Evolutionary conservation across 2,113 vertebrate genomes (phyloP), one percentile per base, ranked within the genome.

Genomic region (Anthoscopus minutus): DNA sequence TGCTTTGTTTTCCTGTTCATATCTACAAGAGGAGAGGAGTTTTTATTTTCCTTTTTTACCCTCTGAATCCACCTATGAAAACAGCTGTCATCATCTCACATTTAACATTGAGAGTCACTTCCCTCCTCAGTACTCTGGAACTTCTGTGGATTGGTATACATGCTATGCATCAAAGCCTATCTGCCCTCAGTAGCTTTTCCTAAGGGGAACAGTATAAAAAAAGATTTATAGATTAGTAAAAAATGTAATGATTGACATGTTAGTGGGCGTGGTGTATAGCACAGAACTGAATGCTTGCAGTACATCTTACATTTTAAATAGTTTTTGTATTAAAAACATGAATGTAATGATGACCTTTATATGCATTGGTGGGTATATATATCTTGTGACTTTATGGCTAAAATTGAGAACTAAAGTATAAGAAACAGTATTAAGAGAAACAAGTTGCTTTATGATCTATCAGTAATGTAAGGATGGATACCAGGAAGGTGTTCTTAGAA

Each of bases 221-320:
- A 51, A 9, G 17, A 13, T 38, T 4, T 15, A 48, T n/a, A 28
- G 8, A 38, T 48, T 66, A 42, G 10, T 11, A 44, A 44, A 73
- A 54, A 40, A 74, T 18, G 0, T 15, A 80, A 61, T 38, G 13
- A 71, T n/a, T 76, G 22, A 1, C 0, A 0, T 31, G 7, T 9
- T 58, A 31, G 6, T 67, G 15, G 40, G 3, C 0, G 2, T 58
- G 21, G 4, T 31, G 18, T 24, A 37, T 11, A 45, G 6, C 1
- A 0, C 9, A 92, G 20, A 64, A 54, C 37, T 80, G 67, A 83
- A 24, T 19, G 2, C 64, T 67, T 54, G 6, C 6, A 70, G 53
- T 54, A 71, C 86, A 66, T 40, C 35, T 14, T 47, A 7, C 4
- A 42, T 37, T 69, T 64, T 20, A 13, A 73, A 40, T 11, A 4